Conservation (phyloP, 2,888 invertebrate genomes). For the Fragum sueziense region DNA sequence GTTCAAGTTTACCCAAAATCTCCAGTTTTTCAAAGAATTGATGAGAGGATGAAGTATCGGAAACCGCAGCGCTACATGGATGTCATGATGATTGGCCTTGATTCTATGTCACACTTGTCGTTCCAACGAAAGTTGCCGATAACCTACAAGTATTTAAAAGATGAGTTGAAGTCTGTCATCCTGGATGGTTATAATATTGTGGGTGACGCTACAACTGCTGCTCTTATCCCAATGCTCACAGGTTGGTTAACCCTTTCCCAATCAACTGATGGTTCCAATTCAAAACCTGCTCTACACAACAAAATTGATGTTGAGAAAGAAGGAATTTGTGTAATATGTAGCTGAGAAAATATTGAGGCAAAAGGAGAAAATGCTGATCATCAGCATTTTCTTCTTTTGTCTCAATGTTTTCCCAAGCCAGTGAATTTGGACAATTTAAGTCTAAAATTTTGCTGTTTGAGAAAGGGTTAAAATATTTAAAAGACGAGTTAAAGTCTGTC, state of each 20-base stretch:
- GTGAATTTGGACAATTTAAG: too few relatives aligned
- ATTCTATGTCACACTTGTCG: conserved; percentile 77
- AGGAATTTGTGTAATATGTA: too few relatives aligned
- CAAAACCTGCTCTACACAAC: background rate
- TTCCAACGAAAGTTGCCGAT: conserved; percentile 75
- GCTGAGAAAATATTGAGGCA: background rate
- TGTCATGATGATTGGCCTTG: conserved; percentile 77
- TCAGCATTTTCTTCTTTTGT: background rate
- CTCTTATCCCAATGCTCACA: conserved; percentile 77
- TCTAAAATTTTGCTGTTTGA: too few relatives aligned
- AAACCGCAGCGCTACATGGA: conserved; percentile 56
- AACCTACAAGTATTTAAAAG: conserved; percentile 71
- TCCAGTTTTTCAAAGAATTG: conserved; percentile 69
- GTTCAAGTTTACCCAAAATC: conserved; percentile 72
- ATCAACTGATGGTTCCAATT: too few relatives aligned
- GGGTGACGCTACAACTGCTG: conserved; percentile 78
- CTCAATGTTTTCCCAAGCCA: background rate
- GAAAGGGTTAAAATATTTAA: too few relatives aligned
- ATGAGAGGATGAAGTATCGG: conserved; percentile 21
- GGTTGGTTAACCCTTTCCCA: conserved; percentile 60
- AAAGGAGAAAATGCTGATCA: background rate
- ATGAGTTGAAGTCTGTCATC: conserved; percentile 67
- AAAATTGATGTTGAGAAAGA: background rate
- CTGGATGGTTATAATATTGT: conserved; percentile 79
- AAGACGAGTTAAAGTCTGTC: too few relatives aligned